Evolutionary conservation across 2,888 invertebrate species (phyloP).

Genomic region (Thecocarcelia acutangulata): DNA sequence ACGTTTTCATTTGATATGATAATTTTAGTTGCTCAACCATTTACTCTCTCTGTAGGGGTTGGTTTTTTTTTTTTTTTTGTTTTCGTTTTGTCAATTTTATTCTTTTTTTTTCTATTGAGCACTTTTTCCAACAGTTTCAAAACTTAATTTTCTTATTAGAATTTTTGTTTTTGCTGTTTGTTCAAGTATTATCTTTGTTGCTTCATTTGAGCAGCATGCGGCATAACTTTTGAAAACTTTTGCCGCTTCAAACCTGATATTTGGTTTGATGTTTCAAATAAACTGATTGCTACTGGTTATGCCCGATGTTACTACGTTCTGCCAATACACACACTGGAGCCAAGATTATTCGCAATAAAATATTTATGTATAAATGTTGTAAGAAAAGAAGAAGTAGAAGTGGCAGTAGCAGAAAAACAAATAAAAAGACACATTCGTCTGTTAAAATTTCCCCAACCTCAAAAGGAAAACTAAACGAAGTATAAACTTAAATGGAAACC

Average conservation of each 20-base stretch:
- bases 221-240: constrained; percentile 15
- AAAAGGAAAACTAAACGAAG: constrained; percentile 11
- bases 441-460: constrained; percentile 61
- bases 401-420: constrained; percentile 3
- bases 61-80: constrained; percentile 33
- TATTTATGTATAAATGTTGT: constrained; percentile 14
- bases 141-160: constrained; percentile 34
- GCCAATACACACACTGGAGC: constrained; percentile 17
- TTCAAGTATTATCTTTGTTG: background rate
- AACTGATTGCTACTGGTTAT: constrained; percentile 34
- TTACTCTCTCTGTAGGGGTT: constrained; percentile 67
- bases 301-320: constrained; percentile 16
- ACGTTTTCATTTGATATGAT: constrained; percentile 42
- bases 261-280: constrained; percentile 47
- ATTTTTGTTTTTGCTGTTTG: background rate
- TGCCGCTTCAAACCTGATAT: constrained; percentile 48
- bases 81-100: constrained; percentile 9
- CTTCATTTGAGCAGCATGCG: background rate
- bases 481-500: constrained; percentile 16
- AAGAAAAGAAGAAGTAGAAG: too few relatives aligned
- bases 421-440: constrained; percentile 64
- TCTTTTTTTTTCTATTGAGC: constrained; percentile 29
- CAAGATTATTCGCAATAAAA: constrained; percentile 51
- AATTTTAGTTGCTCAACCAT: constrained; percentile 56
- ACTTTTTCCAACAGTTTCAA: constrained; percentile 42